phyloP scores from a whole-genome alignment of 2,888 invertebrate species.

The Lasioglossum lativentre region DNA sequence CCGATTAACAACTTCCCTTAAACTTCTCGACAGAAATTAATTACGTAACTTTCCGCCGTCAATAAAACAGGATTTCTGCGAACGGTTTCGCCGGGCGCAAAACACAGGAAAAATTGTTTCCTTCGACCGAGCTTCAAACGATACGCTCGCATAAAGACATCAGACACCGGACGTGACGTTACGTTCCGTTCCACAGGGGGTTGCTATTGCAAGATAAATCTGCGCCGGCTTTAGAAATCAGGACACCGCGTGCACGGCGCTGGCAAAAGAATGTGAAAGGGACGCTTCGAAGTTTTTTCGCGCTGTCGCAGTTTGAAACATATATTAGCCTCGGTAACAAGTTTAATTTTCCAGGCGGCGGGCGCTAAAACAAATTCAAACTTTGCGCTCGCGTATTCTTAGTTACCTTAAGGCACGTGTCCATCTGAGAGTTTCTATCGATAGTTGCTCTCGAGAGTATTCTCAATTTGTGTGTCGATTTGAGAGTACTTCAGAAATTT shows the following conservation, averaged over 20 bases:
- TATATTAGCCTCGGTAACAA: background rate
- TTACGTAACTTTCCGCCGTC: background rate
- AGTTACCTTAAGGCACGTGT: too few relatives aligned
- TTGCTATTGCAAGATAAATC: background rate
- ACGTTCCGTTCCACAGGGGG: background rate
- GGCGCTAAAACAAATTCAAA: slow-evolving; percentile 26
- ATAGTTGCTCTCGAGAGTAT: too few relatives aligned
- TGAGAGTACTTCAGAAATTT: too few relatives aligned
- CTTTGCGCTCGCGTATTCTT: background rate
- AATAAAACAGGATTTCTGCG: background rate
- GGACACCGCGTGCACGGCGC: background rate
- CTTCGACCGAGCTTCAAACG: background rate
- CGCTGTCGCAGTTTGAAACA: background rate
- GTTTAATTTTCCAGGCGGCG: slow-evolving; percentile 16
- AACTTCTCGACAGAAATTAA: background rate
- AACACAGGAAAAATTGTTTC: background rate
- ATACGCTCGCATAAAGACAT: background rate
- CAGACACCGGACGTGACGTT: background rate
- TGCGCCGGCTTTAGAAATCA: background rate
- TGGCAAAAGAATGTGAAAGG: background rate
- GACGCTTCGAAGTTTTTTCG: background rate
- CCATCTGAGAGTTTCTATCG: too few relatives aligned
- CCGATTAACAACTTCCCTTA: background rate
- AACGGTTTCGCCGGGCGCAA: background rate
- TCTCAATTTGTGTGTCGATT: too few relatives aligned